Percentiles rank a stretch among this genome's conserved stretches.
These are phyloP conservation scores for Frankliniella intonsa DNA, from an alignment of 2,888 invertebrate species.

Conservation along the genomic window DNA sequence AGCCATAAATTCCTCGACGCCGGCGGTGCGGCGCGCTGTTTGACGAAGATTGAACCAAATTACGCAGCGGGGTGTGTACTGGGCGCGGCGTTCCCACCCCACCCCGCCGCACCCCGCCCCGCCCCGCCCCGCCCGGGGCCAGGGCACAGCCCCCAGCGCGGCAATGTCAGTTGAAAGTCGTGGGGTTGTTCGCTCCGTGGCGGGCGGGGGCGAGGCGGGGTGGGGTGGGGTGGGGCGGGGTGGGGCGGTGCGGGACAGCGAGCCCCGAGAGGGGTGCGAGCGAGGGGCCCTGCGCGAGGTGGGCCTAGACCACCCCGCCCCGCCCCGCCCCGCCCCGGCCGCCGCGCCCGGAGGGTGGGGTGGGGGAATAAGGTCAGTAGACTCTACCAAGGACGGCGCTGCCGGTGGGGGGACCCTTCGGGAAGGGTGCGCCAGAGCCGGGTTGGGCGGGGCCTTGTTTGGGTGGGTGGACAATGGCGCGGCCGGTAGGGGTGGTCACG, in stretches of 20 bases:
- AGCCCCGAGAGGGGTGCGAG: not conserved
- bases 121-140: not conserved
- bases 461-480: no score
- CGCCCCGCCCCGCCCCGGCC: not conserved
- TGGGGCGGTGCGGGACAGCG: not conserved
- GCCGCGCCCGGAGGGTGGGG: not conserved
- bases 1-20: no score
- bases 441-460: no score
- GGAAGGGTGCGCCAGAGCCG: no score
- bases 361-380: constrained; percentile 24
- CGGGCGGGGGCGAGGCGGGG: not conserved
- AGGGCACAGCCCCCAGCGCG: not conserved
- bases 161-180: constrained; percentile 25
- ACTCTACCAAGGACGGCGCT: constrained; percentile 16
- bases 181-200: constrained; percentile 5
- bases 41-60: constrained; percentile 20
- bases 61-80: not conserved
- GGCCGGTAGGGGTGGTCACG: no score
- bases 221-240: not conserved
- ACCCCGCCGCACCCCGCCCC: not conserved
- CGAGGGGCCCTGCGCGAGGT: not conserved
- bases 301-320: no score
- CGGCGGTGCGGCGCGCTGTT: not conserved
- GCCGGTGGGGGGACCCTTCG: no score
- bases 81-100: not conserved